These are phyloP conservation scores for Hydractinia echinata DNA, from an alignment of 30 jellyfish, hydroid and myxozoan genomes.

Conservation along the genomic window DNA sequence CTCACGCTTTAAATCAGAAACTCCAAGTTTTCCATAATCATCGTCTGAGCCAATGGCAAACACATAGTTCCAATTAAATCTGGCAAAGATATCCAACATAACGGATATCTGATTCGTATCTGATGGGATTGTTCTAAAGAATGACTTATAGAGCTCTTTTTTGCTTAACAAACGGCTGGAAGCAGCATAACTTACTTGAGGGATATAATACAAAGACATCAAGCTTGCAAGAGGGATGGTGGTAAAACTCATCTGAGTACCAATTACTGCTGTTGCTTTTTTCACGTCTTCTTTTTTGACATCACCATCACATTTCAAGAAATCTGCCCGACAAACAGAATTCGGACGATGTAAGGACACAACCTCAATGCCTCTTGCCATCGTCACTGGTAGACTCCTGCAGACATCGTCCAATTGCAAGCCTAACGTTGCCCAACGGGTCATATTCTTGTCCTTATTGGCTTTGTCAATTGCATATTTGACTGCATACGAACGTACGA, in stretches of 20 bases:
- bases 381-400: constrained; percentile 50
- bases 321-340: constrained; percentile 85
- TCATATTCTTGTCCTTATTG: constrained; percentile 12
- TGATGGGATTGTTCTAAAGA: constrained; percentile 88
- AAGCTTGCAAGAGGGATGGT: constrained; percentile 87
- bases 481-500: constrained; percentile 51
- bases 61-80: constrained; percentile 66
- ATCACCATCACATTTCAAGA: constrained; percentile 43
- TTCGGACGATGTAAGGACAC: constrained; percentile 75
- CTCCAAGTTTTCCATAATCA: constrained; percentile 82
- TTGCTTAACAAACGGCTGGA: constrained; percentile 75
- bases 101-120: constrained; percentile 73
- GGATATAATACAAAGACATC: constrained; percentile 59
- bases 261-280: constrained; percentile 59
- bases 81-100: constrained; percentile 70
- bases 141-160: constrained; percentile 64
- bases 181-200: constrained; percentile 85
- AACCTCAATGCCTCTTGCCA: constrained; percentile 91
- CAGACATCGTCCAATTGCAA: constrained; percentile 81
- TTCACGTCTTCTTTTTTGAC: constrained; percentile 31
- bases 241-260: constrained; percentile 65
- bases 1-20: constrained; percentile 56
- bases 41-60: constrained; percentile 92
- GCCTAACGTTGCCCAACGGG: constrained; percentile 34
- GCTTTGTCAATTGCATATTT: constrained; percentile 55